Evolutionary conservation across 2,797 vertebrate species (phyloP), one percentile per base, ranked within the genome.

Genomic region (Micromesistius poutassou): DNA sequence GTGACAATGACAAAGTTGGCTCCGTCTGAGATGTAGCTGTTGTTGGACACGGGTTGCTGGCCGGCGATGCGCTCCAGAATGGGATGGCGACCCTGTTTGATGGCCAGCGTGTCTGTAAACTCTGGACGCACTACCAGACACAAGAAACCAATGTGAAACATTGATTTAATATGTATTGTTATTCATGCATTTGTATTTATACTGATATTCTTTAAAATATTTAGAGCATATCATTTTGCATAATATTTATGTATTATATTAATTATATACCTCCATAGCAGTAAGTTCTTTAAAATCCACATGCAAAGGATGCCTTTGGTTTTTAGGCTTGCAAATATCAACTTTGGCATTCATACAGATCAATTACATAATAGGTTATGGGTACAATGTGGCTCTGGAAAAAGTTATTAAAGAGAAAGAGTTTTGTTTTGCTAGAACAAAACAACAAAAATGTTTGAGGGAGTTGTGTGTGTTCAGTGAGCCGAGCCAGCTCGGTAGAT

Each of bases 1-100:
- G 98, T 98, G 86, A 99, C 93, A 83, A 99, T 95, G 82, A 97
- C 86, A 88, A 98, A 97, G 93, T 98, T 98, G 91, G 92, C 97
- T 80, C 96, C 96, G 88, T 96, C 96, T 7, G 96, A 96, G 86
- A 98, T 93, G 80, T 96, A 98, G 0, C 93, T 96, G 87, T 98
- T 96, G 90, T 99, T 99, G 10, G 96, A 91, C 35, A 99, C 90
- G 16, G 96, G 95, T 91, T 96, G 96, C 84, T 97, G 96, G 85
- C 95, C 42, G 77, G 92, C 90, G 83, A 99, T 95, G 85, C 94
- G 95, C 91, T 99, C 97, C 87, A 99, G 94, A 88, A 99, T 95
- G 16, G 98, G 97, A 88, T 99, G 98, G 89, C 96, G 96, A 42
- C 97, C 96, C 78, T 95, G 95, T 85, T 97, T 99, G 91, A 99